Conservation (phyloP, 2,797 vertebrate genomes). For the Tinamus major region DNA sequence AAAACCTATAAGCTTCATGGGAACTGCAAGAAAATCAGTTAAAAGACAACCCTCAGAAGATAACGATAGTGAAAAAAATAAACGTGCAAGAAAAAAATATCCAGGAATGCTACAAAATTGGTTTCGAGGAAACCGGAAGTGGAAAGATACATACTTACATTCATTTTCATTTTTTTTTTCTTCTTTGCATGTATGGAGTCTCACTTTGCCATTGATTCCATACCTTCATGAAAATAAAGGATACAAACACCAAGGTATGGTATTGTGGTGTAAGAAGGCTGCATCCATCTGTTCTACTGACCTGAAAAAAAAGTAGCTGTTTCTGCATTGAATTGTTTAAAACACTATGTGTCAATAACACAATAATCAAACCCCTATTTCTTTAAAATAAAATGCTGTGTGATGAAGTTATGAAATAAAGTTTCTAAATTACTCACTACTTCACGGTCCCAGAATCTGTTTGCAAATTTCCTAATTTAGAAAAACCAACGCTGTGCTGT, state of each 20-base stretch:
- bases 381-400: neutral
- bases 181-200: accelerated
- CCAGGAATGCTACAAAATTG: neutral
- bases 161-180: neutral
- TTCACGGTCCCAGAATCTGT: neutral
- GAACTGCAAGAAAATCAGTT: neutral
- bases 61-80: neutral
- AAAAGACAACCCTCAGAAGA: neutral
- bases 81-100: neutral
- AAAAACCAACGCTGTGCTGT: neutral
- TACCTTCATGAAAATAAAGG: neutral
- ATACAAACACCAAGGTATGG: neutral
- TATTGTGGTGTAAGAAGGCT: neutral
- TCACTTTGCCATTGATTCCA: neutral
- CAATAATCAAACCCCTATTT: neutral
- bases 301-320: neutral
- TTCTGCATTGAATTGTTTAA: neutral
- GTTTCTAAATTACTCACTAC: neutral
- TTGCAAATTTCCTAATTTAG: neutral
- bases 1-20: neutral
- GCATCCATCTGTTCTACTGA: neutral
- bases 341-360: neutral
- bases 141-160: neutral
- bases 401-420: neutral
- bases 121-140: neutral